phyloP scores from a whole-genome alignment of 2,113 vertebrate genomes.

The Lycocorax pyrrhopterus region DNA sequence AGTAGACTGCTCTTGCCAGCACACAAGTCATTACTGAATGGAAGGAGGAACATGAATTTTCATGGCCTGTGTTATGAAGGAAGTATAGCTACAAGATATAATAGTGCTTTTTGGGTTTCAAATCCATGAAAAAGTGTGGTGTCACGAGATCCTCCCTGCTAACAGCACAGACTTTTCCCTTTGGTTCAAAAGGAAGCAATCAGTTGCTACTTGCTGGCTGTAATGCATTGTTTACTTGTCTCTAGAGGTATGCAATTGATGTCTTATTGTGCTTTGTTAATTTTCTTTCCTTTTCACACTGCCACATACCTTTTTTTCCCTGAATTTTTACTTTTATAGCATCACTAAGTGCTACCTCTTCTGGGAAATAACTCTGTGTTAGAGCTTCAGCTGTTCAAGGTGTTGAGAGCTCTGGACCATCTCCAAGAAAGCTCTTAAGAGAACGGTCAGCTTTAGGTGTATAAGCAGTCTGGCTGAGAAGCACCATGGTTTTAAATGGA shows the following conservation, averaged over 20 bases:
- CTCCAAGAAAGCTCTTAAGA: constrained; percentile 30
- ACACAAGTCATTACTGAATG: neutral
- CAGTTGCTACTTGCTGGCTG: neutral
- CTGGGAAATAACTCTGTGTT: constrained; percentile 18
- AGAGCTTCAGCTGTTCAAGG: constrained; percentile 10
- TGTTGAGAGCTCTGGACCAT: constrained; percentile 36
- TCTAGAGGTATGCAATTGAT: neutral
- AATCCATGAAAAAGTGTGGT: neutral
- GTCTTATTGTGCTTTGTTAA: neutral
- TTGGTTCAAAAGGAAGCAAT: neutral
- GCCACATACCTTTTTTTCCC: neutral
- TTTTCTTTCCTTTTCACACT: constrained; percentile 8
- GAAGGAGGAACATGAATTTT: neutral
- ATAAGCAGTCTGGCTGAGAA: neutral
- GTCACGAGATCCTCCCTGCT: neutral
- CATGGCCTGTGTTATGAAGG: neutral
- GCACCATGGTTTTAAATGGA: neutral
- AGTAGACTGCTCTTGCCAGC: neutral
- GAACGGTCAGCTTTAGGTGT: neutral
- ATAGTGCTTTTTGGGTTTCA: neutral
- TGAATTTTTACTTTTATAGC: neutral
- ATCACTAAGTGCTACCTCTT: neutral
- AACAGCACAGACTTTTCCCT: neutral
- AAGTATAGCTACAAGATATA: neutral
- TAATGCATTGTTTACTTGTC: neutral